Evolutionary conservation across 2,113 vertebrate genomes (phyloP).

Genomic region (Ardeotis arabs): DNA sequence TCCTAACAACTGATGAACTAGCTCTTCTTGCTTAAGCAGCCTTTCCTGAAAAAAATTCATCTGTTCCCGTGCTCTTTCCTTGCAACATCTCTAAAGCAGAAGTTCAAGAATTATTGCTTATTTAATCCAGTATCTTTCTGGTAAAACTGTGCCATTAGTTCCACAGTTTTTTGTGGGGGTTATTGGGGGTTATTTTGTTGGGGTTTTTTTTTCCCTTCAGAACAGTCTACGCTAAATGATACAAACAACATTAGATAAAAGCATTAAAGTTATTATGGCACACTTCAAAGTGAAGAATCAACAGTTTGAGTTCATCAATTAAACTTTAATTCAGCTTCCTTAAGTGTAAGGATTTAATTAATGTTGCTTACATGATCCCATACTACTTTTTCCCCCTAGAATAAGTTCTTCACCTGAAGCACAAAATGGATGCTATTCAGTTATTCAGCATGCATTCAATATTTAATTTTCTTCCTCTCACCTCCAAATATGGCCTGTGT

Average conservation of each 20-base stretch:
- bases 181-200: neutral
- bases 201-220: neutral
- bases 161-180: neutral
- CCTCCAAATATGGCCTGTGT: neutral
- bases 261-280: neutral
- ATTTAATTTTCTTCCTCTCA: neutral
- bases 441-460: neutral
- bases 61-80: neutral
- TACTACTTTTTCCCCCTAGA: neutral
- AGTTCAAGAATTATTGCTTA: neutral
- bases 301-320: neutral
- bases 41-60: neutral
- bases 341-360: neutral
- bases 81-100: neutral
- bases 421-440: neutral
- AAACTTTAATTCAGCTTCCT: neutral
- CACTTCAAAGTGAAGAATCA: neutral
- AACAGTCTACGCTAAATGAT: neutral
- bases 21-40: neutral
- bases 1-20: neutral
- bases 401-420: neutral
- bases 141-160: neutral
- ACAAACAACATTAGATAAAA: neutral
- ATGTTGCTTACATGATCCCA: neutral
- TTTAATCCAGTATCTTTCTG: neutral